Base-by-base conservation (phyloP, 2,888 invertebrate genomes). In the Drosophila nr. perissopoda region DNA sequence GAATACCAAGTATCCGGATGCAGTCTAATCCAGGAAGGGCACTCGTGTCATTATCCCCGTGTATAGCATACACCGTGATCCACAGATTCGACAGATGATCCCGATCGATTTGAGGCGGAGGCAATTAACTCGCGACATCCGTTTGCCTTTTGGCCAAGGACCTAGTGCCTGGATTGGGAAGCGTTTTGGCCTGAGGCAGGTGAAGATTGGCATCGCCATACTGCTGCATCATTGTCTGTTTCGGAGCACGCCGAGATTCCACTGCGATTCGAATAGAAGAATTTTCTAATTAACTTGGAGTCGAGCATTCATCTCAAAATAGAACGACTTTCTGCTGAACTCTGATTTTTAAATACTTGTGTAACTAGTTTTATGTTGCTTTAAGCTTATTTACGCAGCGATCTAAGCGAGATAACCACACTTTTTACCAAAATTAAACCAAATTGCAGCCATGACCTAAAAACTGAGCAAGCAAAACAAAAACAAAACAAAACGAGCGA, bases 41-140 rank as follows among this genome's bases (percentile, higher is more conserved):
- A 72, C 69, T 0, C 56, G 72, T 2, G 56, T 91, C 0, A 53
- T 88, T 4, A 89, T 91, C 25, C 90, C 89, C 4, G 61, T 79
- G 13, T 93, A 94, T 71, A 94, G 94, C 6, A 94, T 95, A 77
- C 95, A 95, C 62, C 94, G 94, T 91, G 95, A 95, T 80, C 91
- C 92, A 0, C 75, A 91, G 11, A 82, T 93, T 21, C 10, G 0
- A 33, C 10, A 33, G 8, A 31, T 66, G 94, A 95, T 64, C 95
- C 95, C 0, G 94, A 95, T 25, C 93, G 95, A 74, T 95, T 95
- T 87, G 91, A 93, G 0, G 91, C 93, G 0, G 94, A 94, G 72
- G 94, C 94, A 48, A 94, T 94, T 61, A 91, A 93, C 0, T 93
- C 93, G 36, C 90, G 95, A 58, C 94, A 94, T 73, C 74, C 85